A percentile compares a stretch with the other conserved stretches of the same genome.
Conservation (phyloP, 92 coral and sea anemone genomes). For the Siderastrea radians region DNA sequence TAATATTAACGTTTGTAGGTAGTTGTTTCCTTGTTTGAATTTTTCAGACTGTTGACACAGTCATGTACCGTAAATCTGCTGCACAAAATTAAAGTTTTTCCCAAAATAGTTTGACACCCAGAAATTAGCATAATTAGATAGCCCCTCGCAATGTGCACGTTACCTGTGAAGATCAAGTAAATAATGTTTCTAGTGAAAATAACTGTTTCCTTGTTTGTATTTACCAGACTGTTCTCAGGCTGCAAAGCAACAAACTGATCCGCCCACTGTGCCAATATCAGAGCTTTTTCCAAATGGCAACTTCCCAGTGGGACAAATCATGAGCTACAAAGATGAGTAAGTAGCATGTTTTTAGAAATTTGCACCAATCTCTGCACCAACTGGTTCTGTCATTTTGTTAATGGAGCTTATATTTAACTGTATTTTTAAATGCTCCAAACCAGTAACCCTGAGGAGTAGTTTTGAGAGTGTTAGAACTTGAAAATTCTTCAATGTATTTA, state of each 20-base stretch:
- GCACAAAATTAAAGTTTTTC: too few relatives aligned
- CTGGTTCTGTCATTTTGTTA: not conserved
- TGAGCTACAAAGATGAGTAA: slow-evolving; percentile 94
- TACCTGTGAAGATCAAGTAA: too few relatives aligned
- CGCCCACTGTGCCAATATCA: slow-evolving; percentile 93
- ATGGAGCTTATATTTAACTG: too few relatives aligned
- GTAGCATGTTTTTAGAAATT: slow-evolving; percentile 21
- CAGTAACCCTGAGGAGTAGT: too few relatives aligned
- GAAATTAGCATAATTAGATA: too few relatives aligned
- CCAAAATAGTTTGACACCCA: too few relatives aligned
- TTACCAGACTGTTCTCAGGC: slow-evolving; percentile 26
- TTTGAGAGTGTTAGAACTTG: too few relatives aligned
- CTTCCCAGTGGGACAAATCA: slow-evolving; percentile 88
- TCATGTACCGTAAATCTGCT: too few relatives aligned
- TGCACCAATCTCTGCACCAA: not conserved
- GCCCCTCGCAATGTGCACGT: too few relatives aligned
- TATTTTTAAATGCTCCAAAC: too few relatives aligned
- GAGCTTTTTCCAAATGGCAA: slow-evolving; percentile 86
- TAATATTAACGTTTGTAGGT: not conserved
- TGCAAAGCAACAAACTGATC: slow-evolving; percentile 80
- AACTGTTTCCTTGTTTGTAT: not conserved
- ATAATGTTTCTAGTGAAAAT: not conserved
- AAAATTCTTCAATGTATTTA: too few relatives aligned
- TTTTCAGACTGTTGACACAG: too few relatives aligned
- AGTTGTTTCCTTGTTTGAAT: not conserved